phyloP scores from a whole-genome alignment of 2,888 invertebrate genomes.

The Nemurella pictetii region DNA sequence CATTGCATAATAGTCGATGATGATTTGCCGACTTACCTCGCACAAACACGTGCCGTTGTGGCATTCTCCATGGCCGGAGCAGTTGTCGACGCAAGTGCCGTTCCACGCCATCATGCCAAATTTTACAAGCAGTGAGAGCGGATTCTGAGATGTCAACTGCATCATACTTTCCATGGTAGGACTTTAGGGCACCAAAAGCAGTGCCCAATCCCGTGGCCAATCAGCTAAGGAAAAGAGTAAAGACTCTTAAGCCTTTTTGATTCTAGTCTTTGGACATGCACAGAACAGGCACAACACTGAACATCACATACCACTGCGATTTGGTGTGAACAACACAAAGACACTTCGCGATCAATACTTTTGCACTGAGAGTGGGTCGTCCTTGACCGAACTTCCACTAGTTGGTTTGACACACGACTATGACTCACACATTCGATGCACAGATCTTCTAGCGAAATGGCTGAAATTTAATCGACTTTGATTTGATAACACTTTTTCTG shows the following conservation, averaged over 20 bases:
- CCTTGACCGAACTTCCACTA: conserved; percentile 6
- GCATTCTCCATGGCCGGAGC: conserved; percentile 90
- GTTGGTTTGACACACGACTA: background rate
- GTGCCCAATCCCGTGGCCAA: conserved; percentile 21
- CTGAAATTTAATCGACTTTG: background rate
- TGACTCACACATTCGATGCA: background rate
- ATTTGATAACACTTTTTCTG: background rate
- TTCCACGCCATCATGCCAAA: conserved; percentile 44
- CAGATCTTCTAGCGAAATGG: background rate
- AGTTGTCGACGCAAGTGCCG: conserved; percentile 67
- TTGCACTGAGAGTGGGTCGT: conserved; percentile 17
- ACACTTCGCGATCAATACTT: conserved; percentile 17
- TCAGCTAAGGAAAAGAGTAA: conserved; percentile 14
- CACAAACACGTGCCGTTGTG: conserved; percentile 89
- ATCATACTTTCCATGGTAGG: conserved; percentile 52
- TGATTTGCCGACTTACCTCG: conserved; percentile 65
- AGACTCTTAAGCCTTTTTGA: background rate
- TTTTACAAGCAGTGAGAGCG: conserved; percentile 48
- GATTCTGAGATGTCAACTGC: conserved; percentile 52
- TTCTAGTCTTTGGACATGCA: background rate
- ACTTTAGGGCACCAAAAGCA: conserved; percentile 20
- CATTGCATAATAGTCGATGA: background rate
- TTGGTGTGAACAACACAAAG: conserved; percentile 10
- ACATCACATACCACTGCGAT: conserved; percentile 8
- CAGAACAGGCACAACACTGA: background rate